A percentile compares a stretch with the other conserved stretches of the same genome.
Evolutionary conservation across 1,140 invertebrate species (phyloP).

Genomic region (Cecropterus lyciades): DNA sequence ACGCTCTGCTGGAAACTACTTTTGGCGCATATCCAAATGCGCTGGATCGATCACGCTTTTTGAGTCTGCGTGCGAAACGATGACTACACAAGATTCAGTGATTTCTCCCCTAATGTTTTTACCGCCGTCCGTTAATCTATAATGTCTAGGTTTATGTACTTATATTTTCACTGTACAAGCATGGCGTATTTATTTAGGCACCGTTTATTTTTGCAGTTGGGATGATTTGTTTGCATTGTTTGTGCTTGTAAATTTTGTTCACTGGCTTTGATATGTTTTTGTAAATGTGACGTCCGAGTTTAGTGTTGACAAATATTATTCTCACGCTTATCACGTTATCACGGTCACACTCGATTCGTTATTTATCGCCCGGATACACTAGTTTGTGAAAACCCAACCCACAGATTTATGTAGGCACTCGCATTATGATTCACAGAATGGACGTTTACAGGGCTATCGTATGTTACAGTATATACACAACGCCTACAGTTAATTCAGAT

Average conservation of each 20-base stretch:
- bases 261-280: slow-evolving; percentile 17
- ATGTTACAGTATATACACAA: neutral
- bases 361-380: slow-evolving; percentile 21
- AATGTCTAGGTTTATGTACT: neutral
- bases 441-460: slow-evolving; percentile 19
- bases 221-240: slow-evolving; percentile 18
- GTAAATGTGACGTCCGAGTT: slow-evolving; percentile 8
- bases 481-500: neutral
- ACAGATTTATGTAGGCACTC: slow-evolving; percentile 3
- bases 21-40: slow-evolving; percentile 72
- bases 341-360: slow-evolving; percentile 12
- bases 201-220: slow-evolving; percentile 22
- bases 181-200: slow-evolving; percentile 19
- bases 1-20: slow-evolving; percentile 60
- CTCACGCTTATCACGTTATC: slow-evolving; percentile 35
- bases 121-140: slow-evolving; percentile 6
- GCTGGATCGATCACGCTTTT: slow-evolving; percentile 73
- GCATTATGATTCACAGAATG: slow-evolving; percentile 17
- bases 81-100: slow-evolving; percentile 57
- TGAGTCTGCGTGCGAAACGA: slow-evolving; percentile 62
- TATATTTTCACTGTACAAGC: neutral
- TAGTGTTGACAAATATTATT: slow-evolving; percentile 26
- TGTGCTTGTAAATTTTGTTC: slow-evolving; percentile 11
- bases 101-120: slow-evolving; percentile 36
- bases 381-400: slow-evolving; percentile 24